Evolutionary conservation across 2,113 vertebrate genomes (phyloP).

Genomic region (Carollia perspicillata): DNA sequence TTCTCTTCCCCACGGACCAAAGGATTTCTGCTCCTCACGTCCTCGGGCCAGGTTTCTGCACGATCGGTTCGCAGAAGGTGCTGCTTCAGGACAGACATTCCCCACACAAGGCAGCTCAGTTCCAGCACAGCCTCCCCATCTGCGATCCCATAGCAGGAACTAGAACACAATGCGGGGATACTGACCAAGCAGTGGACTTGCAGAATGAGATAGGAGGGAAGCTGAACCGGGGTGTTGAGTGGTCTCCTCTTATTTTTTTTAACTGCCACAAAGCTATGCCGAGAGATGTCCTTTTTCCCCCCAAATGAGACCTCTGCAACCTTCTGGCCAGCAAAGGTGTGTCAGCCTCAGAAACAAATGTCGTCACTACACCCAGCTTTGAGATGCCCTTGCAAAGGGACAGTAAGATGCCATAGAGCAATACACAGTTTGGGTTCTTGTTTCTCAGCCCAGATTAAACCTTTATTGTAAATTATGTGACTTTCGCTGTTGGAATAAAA

Average conservation of each 20-base stretch:
- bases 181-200: not conserved
- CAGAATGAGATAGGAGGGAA: not conserved
- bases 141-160: not conserved
- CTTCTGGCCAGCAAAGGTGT: not conserved
- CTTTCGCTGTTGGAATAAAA: conserved; percentile 1
- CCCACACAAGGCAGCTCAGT: not conserved
- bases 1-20: not conserved
- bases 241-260: not conserved
- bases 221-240: not conserved
- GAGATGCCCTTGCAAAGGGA: not conserved
- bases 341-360: not conserved
- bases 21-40: not conserved
- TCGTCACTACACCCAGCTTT: not conserved
- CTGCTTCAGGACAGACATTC: not conserved
- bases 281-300: not conserved
- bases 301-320: not conserved
- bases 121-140: not conserved
- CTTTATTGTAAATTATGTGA: not conserved
- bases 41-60: not conserved
- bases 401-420: not conserved
- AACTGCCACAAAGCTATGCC: not conserved
- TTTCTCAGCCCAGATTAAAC: not conserved
- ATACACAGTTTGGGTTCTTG: not conserved
- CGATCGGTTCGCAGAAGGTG: not conserved
- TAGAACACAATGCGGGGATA: not conserved